These are phyloP conservation scores for Epinotia ramella DNA, from an alignment of 2,888 invertebrate species.

Conservation along the genomic window DNA sequence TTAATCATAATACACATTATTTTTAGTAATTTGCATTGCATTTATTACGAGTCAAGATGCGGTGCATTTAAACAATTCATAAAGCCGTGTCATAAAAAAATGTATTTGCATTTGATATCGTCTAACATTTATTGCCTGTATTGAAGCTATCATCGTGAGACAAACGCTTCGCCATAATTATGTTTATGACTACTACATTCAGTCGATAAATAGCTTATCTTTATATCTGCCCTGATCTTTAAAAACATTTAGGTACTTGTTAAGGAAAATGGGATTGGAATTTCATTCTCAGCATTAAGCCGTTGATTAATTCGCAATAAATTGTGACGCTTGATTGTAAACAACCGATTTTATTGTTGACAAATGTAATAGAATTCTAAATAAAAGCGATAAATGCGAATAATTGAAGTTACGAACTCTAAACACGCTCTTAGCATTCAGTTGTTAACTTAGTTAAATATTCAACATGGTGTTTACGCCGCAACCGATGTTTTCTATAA, in stretches of 20 bases:
- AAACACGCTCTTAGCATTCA: slow-evolving; percentile 36
- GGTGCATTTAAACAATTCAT: too few relatives aligned
- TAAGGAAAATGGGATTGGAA: background rate
- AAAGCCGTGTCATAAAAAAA: too few relatives aligned
- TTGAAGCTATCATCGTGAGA: background rate
- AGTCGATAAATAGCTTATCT: too few relatives aligned
- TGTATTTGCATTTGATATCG: too few relatives aligned
- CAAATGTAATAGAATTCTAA: slow-evolving; percentile 38
- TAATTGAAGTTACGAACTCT: slow-evolving; percentile 21
- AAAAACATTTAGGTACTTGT: too few relatives aligned
- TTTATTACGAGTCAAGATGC: too few relatives aligned
- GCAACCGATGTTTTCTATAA: background rate
- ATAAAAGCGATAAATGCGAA: slow-evolving; percentile 16
- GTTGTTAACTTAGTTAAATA: slow-evolving; percentile 36
- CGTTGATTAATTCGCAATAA: slow-evolving; percentile 11
- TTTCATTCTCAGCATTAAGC: background rate
- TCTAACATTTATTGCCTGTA: too few relatives aligned
- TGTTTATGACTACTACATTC: too few relatives aligned
- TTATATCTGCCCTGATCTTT: too few relatives aligned
- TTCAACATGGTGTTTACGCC: slow-evolving; percentile 12
- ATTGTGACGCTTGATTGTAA: slow-evolving; percentile 17
- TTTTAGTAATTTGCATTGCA: too few relatives aligned
- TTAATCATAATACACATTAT: too few relatives aligned
- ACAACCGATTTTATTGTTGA: slow-evolving; percentile 34
- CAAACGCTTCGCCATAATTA: too few relatives aligned